A percentile compares a stretch with the other conserved stretches of the same genome.
Evolutionary conservation across 1,140 invertebrate species (phyloP).

Genomic region (Dolichoris vasculosae): DNA sequence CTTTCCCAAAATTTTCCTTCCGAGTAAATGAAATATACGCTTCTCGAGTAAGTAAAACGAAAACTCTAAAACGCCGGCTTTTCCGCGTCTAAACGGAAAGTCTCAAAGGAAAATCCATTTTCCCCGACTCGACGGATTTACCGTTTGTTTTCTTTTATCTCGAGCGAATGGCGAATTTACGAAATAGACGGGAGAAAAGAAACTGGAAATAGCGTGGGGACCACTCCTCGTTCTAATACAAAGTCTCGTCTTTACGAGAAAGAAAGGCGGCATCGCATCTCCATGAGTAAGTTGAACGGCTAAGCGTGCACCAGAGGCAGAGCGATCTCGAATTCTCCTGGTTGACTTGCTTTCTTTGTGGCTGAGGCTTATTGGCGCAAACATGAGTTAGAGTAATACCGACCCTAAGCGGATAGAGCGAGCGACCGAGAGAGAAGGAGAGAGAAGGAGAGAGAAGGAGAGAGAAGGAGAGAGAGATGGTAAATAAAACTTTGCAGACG

Average conservation of each 20-base stretch:
- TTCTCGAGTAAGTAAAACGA: constrained; percentile 27
- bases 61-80: constrained; percentile 23
- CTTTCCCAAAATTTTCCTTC: background rate
- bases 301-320: constrained; percentile 12
- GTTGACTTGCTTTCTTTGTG: constrained; percentile 47
- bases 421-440: background rate
- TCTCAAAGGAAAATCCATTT: constrained; percentile 34
- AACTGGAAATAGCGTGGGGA: constrained; percentile 42
- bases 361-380: constrained; percentile 62
- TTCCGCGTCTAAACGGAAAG: constrained; percentile 40
- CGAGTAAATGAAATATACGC: constrained; percentile 14
- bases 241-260: constrained; percentile 52
- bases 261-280: constrained; percentile 47
- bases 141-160: constrained; percentile 43
- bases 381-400: constrained; percentile 68
- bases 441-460: constrained; percentile 3
- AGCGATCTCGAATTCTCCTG: constrained; percentile 41
- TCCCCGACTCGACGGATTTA: constrained; percentile 36
- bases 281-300: constrained; percentile 40
- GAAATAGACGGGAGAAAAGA: constrained; percentile 43
- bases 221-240: constrained; percentile 52
- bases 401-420: constrained; percentile 26
- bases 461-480: constrained; percentile 25
- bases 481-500: constrained; percentile 66
- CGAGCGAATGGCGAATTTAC: constrained; percentile 38